Evolutionary conservation across 2,797 vertebrate genomes (phyloP).

Genomic region (Eremophila alpestris): DNA sequence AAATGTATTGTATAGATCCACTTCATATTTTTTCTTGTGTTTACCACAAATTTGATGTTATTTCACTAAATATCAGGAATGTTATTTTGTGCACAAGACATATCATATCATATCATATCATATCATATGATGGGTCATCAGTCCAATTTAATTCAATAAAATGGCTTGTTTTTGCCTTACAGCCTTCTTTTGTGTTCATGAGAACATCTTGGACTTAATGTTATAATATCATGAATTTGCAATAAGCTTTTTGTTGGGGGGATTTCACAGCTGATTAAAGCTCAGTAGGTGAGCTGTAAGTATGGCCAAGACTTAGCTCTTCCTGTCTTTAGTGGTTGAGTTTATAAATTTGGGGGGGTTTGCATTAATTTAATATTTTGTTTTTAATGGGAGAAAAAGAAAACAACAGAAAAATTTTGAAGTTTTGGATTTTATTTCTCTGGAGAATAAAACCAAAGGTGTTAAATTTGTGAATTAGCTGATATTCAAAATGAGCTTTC

Average conservation of each 20-base stretch:
- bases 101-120: neutral
- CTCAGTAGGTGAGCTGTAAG: neutral
- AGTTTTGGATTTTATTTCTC: neutral
- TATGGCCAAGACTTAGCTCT: neutral
- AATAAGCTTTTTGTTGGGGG: neutral
- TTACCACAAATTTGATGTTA: neutral
- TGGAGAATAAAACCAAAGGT: neutral
- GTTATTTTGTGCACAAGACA: neutral
- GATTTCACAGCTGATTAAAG: neutral
- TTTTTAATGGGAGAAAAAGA: neutral
- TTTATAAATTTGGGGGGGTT: neutral
- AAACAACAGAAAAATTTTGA: neutral
- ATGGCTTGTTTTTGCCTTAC: neutral
- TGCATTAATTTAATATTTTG: neutral
- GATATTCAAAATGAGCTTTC: neutral
- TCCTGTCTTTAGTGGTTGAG: neutral
- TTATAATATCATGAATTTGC: neutral
- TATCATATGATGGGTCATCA: neutral
- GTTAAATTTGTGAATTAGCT: neutral
- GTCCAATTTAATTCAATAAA: neutral
- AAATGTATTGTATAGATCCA: neutral
- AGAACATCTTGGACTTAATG: neutral
- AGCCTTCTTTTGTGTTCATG: neutral
- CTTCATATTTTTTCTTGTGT: neutral
- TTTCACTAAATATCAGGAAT: neutral